These are phyloP conservation scores for Sericinus montela DNA, from an alignment of 2,888 invertebrate species.

Conservation along the genomic window DNA sequence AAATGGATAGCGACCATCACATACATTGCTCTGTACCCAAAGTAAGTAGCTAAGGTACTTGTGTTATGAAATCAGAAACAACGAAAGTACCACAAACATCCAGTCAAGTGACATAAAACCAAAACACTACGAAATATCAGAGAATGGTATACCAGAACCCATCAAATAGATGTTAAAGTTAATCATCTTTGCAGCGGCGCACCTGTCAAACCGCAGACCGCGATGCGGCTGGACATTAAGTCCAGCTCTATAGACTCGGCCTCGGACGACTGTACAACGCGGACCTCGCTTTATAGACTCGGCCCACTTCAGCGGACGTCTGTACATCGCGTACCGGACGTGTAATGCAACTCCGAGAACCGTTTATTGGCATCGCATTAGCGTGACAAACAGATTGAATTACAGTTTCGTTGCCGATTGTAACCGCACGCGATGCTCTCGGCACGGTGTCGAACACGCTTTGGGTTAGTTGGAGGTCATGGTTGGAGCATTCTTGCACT, in stretches of 20 bases:
- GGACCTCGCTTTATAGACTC: slow-evolving; percentile 13
- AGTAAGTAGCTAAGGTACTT: too few relatives aligned
- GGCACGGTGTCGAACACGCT: not conserved
- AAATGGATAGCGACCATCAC: too few relatives aligned
- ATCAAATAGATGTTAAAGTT: not conserved
- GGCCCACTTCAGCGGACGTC: slow-evolving; percentile 21
- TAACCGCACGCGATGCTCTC: slow-evolving; percentile 17
- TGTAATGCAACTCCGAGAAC: slow-evolving; percentile 37
- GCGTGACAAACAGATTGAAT: slow-evolving; percentile 42
- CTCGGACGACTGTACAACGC: slow-evolving; percentile 15
- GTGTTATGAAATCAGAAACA: too few relatives aligned
- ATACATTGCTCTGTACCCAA: too few relatives aligned
- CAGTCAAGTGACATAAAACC: too few relatives aligned
- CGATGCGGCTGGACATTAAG: slow-evolving; percentile 15
- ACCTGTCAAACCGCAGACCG: slow-evolving; percentile 21
- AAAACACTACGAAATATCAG: too few relatives aligned
- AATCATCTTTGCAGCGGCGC: slow-evolving; percentile 10
- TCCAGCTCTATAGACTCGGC: slow-evolving; percentile 15
- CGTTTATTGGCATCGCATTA: slow-evolving; percentile 45
- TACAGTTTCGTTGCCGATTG: slow-evolving; percentile 32
- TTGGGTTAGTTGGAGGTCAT: too few relatives aligned
- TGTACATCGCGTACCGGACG: slow-evolving; percentile 20
- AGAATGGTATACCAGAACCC: slow-evolving; percentile 14
- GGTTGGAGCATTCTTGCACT: too few relatives aligned
- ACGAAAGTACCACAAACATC: too few relatives aligned